Evolutionary conservation across 2,888 invertebrate species (phyloP), one percentile per base, ranked within the genome.

Genomic region (Uloborus plumipes): DNA sequence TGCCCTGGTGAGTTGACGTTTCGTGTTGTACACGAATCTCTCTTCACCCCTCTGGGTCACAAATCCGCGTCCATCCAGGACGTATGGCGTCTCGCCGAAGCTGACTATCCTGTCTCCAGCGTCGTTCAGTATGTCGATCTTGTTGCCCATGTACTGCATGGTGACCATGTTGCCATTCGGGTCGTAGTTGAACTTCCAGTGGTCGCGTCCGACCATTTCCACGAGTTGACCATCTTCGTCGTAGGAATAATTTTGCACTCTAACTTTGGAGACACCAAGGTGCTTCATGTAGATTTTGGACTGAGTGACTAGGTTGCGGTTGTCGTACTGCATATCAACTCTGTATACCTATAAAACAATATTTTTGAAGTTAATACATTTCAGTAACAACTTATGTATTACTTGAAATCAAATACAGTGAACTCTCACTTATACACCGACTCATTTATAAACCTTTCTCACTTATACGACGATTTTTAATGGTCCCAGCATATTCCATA

Each of bases 141-240:
- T 78, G 79, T 86, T 86, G 6, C 85, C 85, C 84, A 85, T 84
- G 66, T 86, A 86, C 55, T 85, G 86, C 81, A 96, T 90, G 0
- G 95, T 94, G 0, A 96, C 93, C 0, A 96, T 94, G 88, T 98
- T 98, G 59, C 97, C 97, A 88, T 97, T 97, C 88, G 96, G 96
- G 89, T 97, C 97, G 88, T 95, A 96, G 0, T 94, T 93, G 88
- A 96, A 97, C 86, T 95, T 95, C 95, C 96, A 97, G 87, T 95
- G 95, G 15, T 88, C 87, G 0, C 91, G 91, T 3, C 95, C 96
- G 20, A 93, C 92, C 0, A 97, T 96, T 89, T 97, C 97, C 87
- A 95, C 92, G 4, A 98, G 93, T 88, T 98, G 96, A 0, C 97
- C 97, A 88, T 98, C 98, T 65, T 95, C 95, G 88, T 97, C 98